Evolutionary conservation across 2,888 invertebrate genomes (phyloP).

Genomic region (Xanthia togata): DNA sequence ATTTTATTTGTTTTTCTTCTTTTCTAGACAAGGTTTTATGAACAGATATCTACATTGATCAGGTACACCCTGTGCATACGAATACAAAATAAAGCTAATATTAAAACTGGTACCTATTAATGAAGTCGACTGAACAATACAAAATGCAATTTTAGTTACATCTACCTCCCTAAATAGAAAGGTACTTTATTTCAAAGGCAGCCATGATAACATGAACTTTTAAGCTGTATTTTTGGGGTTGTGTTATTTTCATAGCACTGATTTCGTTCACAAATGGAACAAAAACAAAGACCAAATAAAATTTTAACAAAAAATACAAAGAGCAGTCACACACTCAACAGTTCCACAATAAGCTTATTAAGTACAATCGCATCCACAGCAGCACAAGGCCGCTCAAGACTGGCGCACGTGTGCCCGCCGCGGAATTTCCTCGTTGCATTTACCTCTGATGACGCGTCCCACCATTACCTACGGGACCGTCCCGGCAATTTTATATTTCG

Average conservation of each 20-base stretch:
- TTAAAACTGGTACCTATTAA: not conserved
- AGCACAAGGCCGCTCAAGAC: slow-evolving; percentile 66
- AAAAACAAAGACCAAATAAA: not conserved
- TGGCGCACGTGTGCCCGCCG: slow-evolving; percentile 70
- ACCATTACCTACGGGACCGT: slow-evolving; percentile 69
- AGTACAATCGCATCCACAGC: slow-evolving; percentile 60
- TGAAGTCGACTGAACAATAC: not conserved
- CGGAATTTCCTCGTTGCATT: slow-evolving; percentile 79
- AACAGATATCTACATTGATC: not conserved
- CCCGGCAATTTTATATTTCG: slow-evolving; percentile 74
- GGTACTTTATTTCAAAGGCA: not conserved
- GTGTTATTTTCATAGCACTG: not conserved
- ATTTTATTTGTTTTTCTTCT: slow-evolving; percentile 37
- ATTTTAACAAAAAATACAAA: slow-evolving; percentile 16
- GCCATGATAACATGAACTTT: not conserved
- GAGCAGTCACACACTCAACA: slow-evolving; percentile 38
- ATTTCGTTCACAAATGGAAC: not conserved
- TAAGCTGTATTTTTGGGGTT: not conserved
- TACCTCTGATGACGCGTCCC: slow-evolving; percentile 77
- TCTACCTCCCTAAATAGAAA: too few species aligned
- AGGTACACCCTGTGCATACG: too few species aligned
- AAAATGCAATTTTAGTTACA: not conserved
- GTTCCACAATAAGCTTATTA: slow-evolving; percentile 58
- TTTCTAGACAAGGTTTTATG: not conserved
- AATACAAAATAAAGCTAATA: not conserved